phyloP scores from a whole-genome alignment of 2,888 invertebrate species.

The Chrysolina oricalcia region DNA sequence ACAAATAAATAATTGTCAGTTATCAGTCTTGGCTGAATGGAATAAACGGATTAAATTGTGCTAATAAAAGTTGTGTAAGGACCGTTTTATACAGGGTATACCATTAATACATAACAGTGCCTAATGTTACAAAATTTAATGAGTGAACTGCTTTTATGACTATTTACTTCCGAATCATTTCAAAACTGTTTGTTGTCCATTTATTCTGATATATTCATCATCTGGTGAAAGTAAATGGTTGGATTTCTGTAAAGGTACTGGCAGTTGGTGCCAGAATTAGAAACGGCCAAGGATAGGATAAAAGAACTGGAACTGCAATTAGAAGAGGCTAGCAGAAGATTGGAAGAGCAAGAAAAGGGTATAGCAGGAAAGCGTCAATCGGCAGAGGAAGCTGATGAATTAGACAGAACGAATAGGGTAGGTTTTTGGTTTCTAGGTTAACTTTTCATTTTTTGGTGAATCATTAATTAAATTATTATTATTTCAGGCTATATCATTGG shows the following conservation, averaged over 20 bases:
- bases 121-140: no score
- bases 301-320: slow-evolving; percentile 82
- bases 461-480: neutral
- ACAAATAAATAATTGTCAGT: no score
- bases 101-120: no score
- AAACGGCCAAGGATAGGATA: slow-evolving; percentile 82
- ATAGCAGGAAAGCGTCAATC: slow-evolving; percentile 20
- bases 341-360: slow-evolving; percentile 78
- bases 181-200: no score
- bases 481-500: slow-evolving; percentile 71
- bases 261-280: slow-evolving; percentile 83
- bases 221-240: neutral
- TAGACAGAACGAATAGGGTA: slow-evolving; percentile 19
- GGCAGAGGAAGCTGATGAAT: slow-evolving; percentile 1
- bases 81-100: no score
- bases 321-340: slow-evolving; percentile 80
- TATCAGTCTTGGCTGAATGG: no score
- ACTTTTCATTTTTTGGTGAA: slow-evolving; percentile 39
- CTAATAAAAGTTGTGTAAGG: no score
- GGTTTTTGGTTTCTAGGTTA: neutral
- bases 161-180: no score
- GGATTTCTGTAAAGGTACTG: slow-evolving; percentile 75
- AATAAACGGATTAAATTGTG: no score
- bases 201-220: no score
- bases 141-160: no score